These are phyloP conservation scores for Nycticryphes semicollaris DNA, from an alignment of 2,113 vertebrate genomes.

Conservation along the genomic window DNA sequence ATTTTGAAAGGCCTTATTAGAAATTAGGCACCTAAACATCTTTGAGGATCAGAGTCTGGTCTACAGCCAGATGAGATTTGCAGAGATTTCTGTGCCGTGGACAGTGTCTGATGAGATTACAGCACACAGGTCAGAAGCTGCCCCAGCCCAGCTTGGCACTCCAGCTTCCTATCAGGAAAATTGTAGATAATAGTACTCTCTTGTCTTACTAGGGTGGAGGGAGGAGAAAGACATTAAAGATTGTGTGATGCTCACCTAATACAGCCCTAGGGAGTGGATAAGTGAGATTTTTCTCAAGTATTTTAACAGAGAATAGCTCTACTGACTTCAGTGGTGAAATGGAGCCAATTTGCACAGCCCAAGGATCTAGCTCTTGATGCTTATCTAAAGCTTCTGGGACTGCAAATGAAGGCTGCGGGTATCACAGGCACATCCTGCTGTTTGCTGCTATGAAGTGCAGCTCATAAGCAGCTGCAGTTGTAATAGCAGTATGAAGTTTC, in stretches of 20 bases:
- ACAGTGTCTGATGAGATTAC: background rate
- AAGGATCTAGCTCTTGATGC: background rate
- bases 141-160: background rate
- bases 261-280: background rate
- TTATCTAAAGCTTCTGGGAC: background rate
- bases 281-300: background rate
- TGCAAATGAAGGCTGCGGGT: background rate
- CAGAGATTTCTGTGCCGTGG: background rate
- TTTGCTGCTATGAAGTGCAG: background rate
- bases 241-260: background rate
- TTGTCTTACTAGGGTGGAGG: background rate
- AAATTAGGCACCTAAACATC: background rate
- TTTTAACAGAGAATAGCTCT: background rate
- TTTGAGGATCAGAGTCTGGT: background rate
- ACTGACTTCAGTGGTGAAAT: background rate
- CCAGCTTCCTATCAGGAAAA: background rate
- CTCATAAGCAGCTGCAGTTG: background rate
- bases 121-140: accelerated
- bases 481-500: background rate
- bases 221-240: background rate
- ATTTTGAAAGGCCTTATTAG: background rate
- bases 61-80: background rate
- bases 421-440: background rate
- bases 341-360: slow-evolving; percentile 10
- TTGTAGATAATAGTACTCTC: background rate